A percentile compares a stretch with the other conserved stretches of the same genome.
phyloP scores from a whole-genome alignment of 2,888 invertebrate species.

The Crioceris asparagi region DNA sequence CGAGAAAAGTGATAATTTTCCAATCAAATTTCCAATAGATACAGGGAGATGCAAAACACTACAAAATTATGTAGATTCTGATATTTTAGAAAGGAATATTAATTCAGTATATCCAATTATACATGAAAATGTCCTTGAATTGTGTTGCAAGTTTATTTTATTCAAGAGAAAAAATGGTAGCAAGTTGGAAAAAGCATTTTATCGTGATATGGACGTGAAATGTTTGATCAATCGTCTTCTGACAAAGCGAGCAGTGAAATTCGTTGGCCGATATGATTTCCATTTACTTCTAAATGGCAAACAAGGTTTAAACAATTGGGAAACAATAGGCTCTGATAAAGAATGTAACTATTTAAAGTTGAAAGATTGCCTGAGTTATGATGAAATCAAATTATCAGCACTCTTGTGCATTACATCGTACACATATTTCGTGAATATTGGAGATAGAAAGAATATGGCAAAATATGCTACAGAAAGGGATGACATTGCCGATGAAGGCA shows the following conservation, averaged over 20 bases:
- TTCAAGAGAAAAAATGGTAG: slow-evolving; percentile 42
- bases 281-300: slow-evolving; percentile 44
- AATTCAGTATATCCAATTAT: slow-evolving; percentile 56
- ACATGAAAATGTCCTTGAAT: slow-evolving; percentile 52
- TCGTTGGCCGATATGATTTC: slow-evolving; percentile 40
- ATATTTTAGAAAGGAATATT: slow-evolving; percentile 35
- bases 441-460: slow-evolving; percentile 43
- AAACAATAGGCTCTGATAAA: slow-evolving; percentile 44
- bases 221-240: slow-evolving; percentile 48
- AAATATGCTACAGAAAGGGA: slow-evolving; percentile 37
- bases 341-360: slow-evolving; percentile 45
- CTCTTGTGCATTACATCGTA: slow-evolving; percentile 49
- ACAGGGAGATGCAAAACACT: slow-evolving; percentile 28
- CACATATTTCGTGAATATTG: slow-evolving; percentile 51
- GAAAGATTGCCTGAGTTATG: slow-evolving; percentile 49
- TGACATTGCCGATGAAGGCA: slow-evolving; percentile 34
- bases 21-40: slow-evolving; percentile 35
- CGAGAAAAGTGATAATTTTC: slow-evolving; percentile 34
- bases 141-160: slow-evolving; percentile 54
- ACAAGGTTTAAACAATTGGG: slow-evolving; percentile 46
- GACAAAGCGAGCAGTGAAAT: slow-evolving; percentile 45
- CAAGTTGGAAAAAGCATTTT: slow-evolving; percentile 34
- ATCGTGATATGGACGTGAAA: slow-evolving; percentile 46
- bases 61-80: slow-evolving; percentile 13
- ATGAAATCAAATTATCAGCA: slow-evolving; percentile 52